These are phyloP conservation scores for Ashinkailepas kermadecensis DNA, from an alignment of 2,888 invertebrate genomes.

Conservation along the genomic window DNA sequence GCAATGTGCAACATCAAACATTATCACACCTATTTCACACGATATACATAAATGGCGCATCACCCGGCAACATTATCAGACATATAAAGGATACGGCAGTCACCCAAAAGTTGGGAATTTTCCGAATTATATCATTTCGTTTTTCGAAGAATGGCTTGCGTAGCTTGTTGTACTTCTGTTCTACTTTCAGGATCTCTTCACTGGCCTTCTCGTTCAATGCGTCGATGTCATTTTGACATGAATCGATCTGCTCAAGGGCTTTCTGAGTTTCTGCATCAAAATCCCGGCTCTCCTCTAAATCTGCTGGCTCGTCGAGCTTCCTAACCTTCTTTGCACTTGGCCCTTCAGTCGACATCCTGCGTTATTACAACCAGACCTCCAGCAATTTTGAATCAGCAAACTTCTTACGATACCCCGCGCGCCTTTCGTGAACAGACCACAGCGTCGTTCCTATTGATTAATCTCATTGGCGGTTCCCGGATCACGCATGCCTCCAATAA, in stretches of 20 bases:
- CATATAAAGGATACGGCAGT: slow-evolving; percentile 61
- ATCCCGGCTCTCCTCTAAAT: slow-evolving; percentile 39
- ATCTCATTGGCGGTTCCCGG: background rate
- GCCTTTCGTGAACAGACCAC: background rate
- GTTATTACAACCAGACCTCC: background rate
- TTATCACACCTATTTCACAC: background rate
- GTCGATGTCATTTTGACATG: slow-evolving; percentile 73
- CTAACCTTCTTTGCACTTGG: slow-evolving; percentile 46
- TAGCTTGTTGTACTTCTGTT: slow-evolving; percentile 72
- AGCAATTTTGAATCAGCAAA: background rate
- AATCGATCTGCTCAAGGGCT: slow-evolving; percentile 67
- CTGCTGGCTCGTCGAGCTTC: slow-evolving; percentile 42
- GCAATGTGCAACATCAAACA: too few relatives aligned
- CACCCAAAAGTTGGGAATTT: slow-evolving; percentile 75
- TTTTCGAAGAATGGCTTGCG: slow-evolving; percentile 69
- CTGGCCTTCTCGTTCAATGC: slow-evolving; percentile 71
- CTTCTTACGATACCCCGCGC: background rate
- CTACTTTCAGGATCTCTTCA: slow-evolving; percentile 72
- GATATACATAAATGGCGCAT: background rate
- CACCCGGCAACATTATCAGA: background rate
- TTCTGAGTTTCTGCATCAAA: slow-evolving; percentile 55
- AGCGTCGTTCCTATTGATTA: background rate
- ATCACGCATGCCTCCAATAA: background rate
- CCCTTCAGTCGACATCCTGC: slow-evolving; percentile 39
- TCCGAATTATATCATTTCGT: slow-evolving; percentile 63